Evolutionary conservation across 1,140 invertebrate genomes (phyloP).

Genomic region (Achatina immaculata): DNA sequence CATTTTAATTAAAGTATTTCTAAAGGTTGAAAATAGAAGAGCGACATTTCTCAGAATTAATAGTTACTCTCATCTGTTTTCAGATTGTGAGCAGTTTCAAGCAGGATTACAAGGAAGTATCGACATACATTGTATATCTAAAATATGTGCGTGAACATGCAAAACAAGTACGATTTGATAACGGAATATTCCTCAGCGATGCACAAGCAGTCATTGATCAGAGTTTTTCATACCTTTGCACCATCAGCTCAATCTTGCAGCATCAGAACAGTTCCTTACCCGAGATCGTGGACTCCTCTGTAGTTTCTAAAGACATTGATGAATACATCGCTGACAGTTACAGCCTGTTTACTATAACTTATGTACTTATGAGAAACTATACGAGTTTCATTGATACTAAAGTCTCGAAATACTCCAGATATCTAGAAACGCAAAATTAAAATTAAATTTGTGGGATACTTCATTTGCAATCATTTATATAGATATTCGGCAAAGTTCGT

Average conservation of each 20-base stretch:
- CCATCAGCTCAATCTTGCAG: neutral
- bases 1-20: no score
- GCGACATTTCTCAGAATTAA: no score
- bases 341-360: neutral
- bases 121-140: neutral
- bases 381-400: neutral
- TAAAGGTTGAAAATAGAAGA: no score
- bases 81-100: neutral
- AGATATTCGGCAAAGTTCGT: no score
- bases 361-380: neutral
- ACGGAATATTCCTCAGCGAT: neutral
- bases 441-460: no score
- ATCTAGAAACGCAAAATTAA: neutral
- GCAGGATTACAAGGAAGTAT: neutral
- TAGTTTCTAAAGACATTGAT: neutral
- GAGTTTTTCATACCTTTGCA: neutral
- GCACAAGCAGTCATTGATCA: neutral
- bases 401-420: neutral
- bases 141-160: neutral
- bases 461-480: no score
- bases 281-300: neutral
- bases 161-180: no score
- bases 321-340: neutral
- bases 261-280: neutral
- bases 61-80: neutral